A percentile compares a stretch with the other conserved stretches of the same genome.
Conservation (phyloP, 2,113 vertebrate genomes). For the Prunella fulvescens region DNA sequence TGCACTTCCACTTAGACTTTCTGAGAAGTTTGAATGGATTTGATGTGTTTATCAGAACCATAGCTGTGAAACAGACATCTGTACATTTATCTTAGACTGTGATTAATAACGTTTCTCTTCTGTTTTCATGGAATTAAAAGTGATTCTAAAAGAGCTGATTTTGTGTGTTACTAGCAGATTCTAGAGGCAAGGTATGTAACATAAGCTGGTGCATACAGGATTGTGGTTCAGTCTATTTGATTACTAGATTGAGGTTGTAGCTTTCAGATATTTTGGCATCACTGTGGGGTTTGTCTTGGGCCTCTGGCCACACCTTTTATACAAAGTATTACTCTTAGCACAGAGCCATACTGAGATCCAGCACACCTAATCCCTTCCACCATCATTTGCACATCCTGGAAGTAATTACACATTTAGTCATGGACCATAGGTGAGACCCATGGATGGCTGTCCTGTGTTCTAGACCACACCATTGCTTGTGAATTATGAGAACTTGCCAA, state of each 20-base stretch:
- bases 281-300: neutral
- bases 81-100: neutral
- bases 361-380: neutral
- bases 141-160: neutral
- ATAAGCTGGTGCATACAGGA: rapidly evolving
- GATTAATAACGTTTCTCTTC: neutral
- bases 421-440: neutral
- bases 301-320: neutral
- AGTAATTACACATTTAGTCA: neutral
- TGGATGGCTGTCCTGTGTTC: neutral
- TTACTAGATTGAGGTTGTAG: neutral
- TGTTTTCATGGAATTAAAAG: neutral
- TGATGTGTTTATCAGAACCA: neutral
- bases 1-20: neutral
- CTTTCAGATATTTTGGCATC: neutral
- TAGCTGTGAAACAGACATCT: neutral
- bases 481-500: neutral
- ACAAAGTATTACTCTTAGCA: neutral
- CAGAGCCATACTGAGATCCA: neutral
- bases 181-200: neutral
- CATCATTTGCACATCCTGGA: neutral
- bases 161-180: neutral
- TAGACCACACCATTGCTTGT: neutral
- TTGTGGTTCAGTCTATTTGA: neutral
- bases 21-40: neutral